Conservation (phyloP, 2,113 vertebrate species). For the Rhineura floridana region DNA sequence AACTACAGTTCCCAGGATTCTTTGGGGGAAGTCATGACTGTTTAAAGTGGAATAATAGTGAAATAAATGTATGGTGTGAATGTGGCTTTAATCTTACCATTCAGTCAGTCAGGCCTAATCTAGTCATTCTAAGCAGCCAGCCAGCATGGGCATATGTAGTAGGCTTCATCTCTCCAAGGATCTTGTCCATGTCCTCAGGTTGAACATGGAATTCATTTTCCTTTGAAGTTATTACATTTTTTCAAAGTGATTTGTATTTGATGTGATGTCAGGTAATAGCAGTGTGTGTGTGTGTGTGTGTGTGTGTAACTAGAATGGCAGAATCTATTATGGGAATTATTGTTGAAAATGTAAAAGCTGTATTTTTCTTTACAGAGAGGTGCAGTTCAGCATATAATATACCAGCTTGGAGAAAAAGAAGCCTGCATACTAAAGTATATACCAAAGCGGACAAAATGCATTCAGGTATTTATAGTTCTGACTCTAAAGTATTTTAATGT, state of each 20-base stretch:
- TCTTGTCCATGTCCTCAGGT: neutral
- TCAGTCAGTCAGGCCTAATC: neutral
- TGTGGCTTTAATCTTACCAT: no score
- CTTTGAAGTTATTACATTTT: neutral
- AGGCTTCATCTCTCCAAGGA: neutral
- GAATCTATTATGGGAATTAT: neutral
- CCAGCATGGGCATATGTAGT: neutral
- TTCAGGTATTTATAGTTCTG: slow-evolving; percentile 65
- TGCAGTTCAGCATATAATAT: slow-evolving; percentile 60
- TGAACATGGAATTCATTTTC: neutral
- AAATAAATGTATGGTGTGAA: no score
- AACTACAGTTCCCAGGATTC: no score
- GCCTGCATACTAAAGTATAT: slow-evolving; percentile 66
- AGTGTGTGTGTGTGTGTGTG: neutral
- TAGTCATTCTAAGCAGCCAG: neutral
- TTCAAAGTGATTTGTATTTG: neutral
- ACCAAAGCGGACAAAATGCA: slow-evolving; percentile 66
- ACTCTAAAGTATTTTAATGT: neutral
- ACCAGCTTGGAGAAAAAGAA: slow-evolving; percentile 69
- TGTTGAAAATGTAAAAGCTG: neutral
- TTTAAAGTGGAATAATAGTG: no score
- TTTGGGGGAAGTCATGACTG: no score
- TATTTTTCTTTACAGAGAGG: slow-evolving; percentile 62
- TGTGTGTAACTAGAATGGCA: neutral
- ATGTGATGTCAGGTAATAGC: neutral